These are phyloP conservation scores for Scaeva pyrastri DNA, from an alignment of 2,888 invertebrate species.

Conservation along the genomic window DNA sequence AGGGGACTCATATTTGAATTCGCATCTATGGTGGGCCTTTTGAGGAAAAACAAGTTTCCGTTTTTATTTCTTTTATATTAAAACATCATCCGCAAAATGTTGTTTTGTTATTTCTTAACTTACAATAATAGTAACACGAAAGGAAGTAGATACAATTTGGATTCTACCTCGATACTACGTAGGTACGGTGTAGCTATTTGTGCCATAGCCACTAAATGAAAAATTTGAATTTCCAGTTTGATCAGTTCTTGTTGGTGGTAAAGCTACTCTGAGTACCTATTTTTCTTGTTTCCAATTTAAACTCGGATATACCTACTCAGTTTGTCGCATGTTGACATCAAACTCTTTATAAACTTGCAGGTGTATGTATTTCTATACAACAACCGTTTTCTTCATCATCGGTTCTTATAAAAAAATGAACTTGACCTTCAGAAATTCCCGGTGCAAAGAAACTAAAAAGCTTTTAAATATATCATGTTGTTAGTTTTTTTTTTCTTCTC, in stretches of 20 bases:
- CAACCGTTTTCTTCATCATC: constrained; percentile 19
- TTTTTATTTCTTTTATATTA: background rate
- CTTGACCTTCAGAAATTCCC: constrained; percentile 78
- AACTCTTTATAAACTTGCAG: constrained; percentile 7
- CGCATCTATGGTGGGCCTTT: constrained; percentile 17
- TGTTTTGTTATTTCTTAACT: background rate
- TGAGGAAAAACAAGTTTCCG: constrained; percentile 66
- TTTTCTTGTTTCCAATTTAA: background rate
- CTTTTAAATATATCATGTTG: constrained; percentile 54
- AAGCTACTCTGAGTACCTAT: background rate
- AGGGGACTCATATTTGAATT: constrained; percentile 49
- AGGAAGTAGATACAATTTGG: background rate
- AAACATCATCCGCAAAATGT: constrained; percentile 34
- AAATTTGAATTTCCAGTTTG: constrained; percentile 71
- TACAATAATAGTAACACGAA: constrained; percentile 49
- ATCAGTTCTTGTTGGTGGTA: constrained; percentile 54
- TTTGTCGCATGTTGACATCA: background rate
- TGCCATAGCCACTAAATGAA: constrained; percentile 44
- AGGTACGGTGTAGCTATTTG: constrained; percentile 17
- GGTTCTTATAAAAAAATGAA: constrained; percentile 77
- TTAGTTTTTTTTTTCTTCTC: background rate
- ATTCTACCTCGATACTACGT: background rate
- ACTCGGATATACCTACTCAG: background rate
- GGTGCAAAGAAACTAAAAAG: constrained; percentile 69
- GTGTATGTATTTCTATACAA: constrained; percentile 14